A percentile compares a stretch with the other conserved stretches of the same genome.
phyloP scores from a whole-genome alignment of 2,888 invertebrate species.

The Drosophila neutralis region DNA sequence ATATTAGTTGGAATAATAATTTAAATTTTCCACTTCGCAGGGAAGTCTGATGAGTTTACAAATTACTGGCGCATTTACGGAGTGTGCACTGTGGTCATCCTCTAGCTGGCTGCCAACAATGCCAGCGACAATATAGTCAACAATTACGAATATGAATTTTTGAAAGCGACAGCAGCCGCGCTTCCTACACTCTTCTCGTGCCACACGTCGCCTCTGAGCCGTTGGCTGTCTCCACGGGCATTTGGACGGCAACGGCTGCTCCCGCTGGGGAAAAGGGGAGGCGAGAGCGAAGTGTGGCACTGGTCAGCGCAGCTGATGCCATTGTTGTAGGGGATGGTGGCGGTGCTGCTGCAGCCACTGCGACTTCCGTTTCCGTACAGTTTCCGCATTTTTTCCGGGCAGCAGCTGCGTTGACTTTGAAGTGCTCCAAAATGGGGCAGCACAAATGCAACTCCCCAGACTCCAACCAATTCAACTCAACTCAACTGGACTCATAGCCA shows the following conservation, averaged over 20 bases:
- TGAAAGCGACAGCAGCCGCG: slow-evolving; percentile 73
- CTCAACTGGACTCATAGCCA: slow-evolving; percentile 49
- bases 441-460: slow-evolving; percentile 25
- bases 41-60: not conserved
- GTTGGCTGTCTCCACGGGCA: slow-evolving; percentile 43
- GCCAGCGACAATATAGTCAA: slow-evolving; percentile 78
- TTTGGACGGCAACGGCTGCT: slow-evolving; percentile 39
- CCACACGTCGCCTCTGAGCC: slow-evolving; percentile 35
- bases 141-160: slow-evolving; percentile 81
- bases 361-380: slow-evolving; percentile 80
- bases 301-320: slow-evolving; percentile 74
- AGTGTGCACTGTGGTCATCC: slow-evolving; percentile 49
- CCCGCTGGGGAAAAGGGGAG: not conserved
- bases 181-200: slow-evolving; percentile 9
- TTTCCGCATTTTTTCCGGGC: slow-evolving; percentile 74
- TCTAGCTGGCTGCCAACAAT: slow-evolving; percentile 41
- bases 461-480: not conserved
- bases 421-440: slow-evolving; percentile 59
- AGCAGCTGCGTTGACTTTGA: slow-evolving; percentile 79
- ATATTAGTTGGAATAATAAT: not conserved
- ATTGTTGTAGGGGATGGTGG: slow-evolving; percentile 29
- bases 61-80: slow-evolving; percentile 30
- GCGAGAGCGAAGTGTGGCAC: slow-evolving; percentile 33
- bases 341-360: slow-evolving; percentile 74
- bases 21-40: not conserved